Conservation (phyloP, 2,888 invertebrate species). For the Myopa tessellatipennis region DNA sequence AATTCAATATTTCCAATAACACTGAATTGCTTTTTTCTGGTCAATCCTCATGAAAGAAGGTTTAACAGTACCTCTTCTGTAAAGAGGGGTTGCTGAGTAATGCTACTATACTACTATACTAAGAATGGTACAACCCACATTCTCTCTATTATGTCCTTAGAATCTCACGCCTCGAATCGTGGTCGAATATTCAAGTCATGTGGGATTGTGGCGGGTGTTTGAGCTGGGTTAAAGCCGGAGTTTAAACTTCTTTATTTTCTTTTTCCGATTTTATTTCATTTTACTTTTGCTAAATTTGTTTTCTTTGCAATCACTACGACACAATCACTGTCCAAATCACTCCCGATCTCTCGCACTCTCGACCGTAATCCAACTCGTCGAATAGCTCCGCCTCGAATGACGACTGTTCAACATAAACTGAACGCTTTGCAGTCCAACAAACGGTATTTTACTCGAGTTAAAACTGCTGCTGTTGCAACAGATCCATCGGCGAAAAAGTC, state of each 20-base stretch:
- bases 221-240: too few relatives aligned
- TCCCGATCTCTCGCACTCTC: too few relatives aligned
- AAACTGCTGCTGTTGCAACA: neutral
- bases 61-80: too few relatives aligned
- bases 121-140: too few relatives aligned
- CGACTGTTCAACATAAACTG: slow-evolving; percentile 48
- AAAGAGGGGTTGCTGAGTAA: too few relatives aligned
- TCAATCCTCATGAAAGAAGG: neutral
- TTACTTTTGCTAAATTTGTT: slow-evolving; percentile 8
- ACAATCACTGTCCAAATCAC: neutral
- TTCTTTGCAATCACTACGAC: slow-evolving; percentile 2
- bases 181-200: too few relatives aligned
- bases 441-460: slow-evolving; percentile 48
- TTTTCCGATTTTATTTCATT: neutral
- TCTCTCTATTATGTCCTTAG: too few relatives aligned
- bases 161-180: too few relatives aligned
- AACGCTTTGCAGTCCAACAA: slow-evolving; percentile 36
- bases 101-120: too few relatives aligned
- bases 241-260: too few relatives aligned
- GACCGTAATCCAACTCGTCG: too few relatives aligned
- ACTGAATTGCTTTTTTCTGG: slow-evolving; percentile 12
- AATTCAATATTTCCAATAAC: slow-evolving; percentile 2
- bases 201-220: too few relatives aligned
- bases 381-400: slow-evolving; percentile 34
- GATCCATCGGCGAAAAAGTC: neutral